Conservation (phyloP, 2,888 invertebrate genomes). For the Heteropelma amictum region DNA sequence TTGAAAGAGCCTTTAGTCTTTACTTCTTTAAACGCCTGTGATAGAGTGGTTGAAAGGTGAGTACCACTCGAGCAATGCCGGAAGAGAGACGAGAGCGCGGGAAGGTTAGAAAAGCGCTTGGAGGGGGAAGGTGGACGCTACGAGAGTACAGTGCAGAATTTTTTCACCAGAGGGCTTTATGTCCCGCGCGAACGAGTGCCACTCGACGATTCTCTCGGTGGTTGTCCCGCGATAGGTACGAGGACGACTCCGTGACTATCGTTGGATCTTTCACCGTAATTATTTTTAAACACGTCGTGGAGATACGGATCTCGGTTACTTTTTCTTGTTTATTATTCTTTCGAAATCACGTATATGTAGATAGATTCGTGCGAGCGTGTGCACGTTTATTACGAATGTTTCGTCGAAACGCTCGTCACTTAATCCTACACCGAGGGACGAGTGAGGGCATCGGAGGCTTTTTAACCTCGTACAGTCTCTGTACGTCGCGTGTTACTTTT, state of each 20-base stretch:
- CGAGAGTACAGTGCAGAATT: slow-evolving; percentile 55
- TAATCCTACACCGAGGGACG: neutral
- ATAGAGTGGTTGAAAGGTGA: slow-evolving; percentile 77
- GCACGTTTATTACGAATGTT: too few relatives aligned
- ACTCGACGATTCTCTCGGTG: slow-evolving; percentile 64
- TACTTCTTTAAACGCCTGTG: slow-evolving; percentile 77
- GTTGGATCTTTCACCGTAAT: slow-evolving; percentile 75
- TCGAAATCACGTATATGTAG: neutral
- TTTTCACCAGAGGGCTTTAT: slow-evolving; percentile 64
- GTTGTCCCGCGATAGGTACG: slow-evolving; percentile 60
- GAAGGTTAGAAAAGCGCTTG: slow-evolving; percentile 26
- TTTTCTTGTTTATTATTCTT: slow-evolving; percentile 3
- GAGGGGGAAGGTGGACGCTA: slow-evolving; percentile 54
- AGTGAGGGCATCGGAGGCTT: slow-evolving; percentile 5
- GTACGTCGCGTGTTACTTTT: neutral
- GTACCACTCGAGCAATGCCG: slow-evolving; percentile 70
- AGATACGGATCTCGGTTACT: slow-evolving; percentile 71
- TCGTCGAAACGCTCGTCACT: too few relatives aligned
- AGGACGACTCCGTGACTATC: slow-evolving; percentile 77
- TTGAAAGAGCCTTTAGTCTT: slow-evolving; percentile 74
- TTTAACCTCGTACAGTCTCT: slow-evolving; percentile 22
- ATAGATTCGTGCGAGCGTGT: neutral
- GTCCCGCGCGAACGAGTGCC: slow-evolving; percentile 67
- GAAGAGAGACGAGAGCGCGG: slow-evolving; percentile 59
- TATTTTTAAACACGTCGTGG: slow-evolving; percentile 78